A percentile compares a stretch with the other conserved stretches of the same genome.
These are phyloP conservation scores for Hirtodrosophila histrioides DNA, from an alignment of 2,888 invertebrate species.

Conservation along the genomic window DNA sequence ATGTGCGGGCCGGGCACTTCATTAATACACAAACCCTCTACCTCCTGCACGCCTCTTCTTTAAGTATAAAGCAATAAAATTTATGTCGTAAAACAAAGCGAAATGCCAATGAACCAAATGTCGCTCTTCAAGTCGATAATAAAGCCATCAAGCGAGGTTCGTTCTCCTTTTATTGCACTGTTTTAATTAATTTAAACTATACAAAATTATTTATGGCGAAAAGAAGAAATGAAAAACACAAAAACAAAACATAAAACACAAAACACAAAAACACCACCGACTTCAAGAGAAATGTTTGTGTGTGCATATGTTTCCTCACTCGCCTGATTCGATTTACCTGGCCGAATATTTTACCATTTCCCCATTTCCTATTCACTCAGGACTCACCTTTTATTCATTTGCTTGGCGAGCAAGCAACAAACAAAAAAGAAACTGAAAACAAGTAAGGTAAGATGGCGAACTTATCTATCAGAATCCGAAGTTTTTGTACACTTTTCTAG, in stretches of 20 bases:
- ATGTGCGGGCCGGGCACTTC: slow-evolving; percentile 36
- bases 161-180: slow-evolving; percentile 67
- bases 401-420: slow-evolving; percentile 11
- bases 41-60: slow-evolving; percentile 2
- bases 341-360: slow-evolving; percentile 30
- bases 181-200: slow-evolving; percentile 78
- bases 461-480: background rate
- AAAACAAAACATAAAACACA: background rate
- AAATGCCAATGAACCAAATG: slow-evolving; percentile 65
- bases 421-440: slow-evolving; percentile 1
- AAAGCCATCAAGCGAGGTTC: slow-evolving; percentile 68
- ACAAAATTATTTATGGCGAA: slow-evolving; percentile 16
- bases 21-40: background rate
- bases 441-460: background rate
- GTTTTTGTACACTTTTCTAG: background rate
- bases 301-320: slow-evolving; percentile 31
- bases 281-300: slow-evolving; percentile 11
- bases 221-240: slow-evolving; percentile 26
- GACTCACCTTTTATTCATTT: slow-evolving; percentile 40
- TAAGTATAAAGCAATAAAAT: slow-evolving; percentile 68
- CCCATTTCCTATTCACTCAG: slow-evolving; percentile 25
- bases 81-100: slow-evolving; percentile 68
- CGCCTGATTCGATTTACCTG: slow-evolving; percentile 41
- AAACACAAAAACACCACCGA: slow-evolving; percentile 36
- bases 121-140: slow-evolving; percentile 57